These are phyloP conservation scores for Yponomeuta cagnagella DNA, from an alignment of 2,888 invertebrate genomes.

Conservation along the genomic window DNA sequence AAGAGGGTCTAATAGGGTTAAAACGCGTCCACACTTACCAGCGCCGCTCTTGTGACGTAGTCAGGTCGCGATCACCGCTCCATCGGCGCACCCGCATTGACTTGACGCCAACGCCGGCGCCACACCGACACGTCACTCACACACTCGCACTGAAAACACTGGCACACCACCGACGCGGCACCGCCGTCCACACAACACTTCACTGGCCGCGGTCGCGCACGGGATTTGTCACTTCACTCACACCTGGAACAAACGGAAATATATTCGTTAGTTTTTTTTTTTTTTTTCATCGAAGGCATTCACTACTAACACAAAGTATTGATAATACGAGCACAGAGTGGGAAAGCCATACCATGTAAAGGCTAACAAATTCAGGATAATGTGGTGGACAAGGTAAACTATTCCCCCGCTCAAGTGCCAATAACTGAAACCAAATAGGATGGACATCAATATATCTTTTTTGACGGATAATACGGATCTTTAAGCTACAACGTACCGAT, in stretches of 20 bases:
- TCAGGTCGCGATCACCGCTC: slow-evolving; percentile 71
- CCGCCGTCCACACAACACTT: slow-evolving; percentile 26
- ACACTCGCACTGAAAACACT: slow-evolving; percentile 22
- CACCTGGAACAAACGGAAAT: slow-evolving; percentile 50
- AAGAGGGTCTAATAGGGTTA: no score
- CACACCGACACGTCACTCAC: slow-evolving; percentile 32
- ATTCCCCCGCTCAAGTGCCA: no score
- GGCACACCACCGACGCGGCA: slow-evolving; percentile 19
- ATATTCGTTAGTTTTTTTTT: slow-evolving; percentile 9
- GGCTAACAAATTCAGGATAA: no score
- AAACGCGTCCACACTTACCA: slow-evolving; percentile 42
- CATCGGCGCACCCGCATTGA: slow-evolving; percentile 72
- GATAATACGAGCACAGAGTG: no score
- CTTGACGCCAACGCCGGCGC: slow-evolving; percentile 59
- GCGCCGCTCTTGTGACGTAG: slow-evolving; percentile 68
- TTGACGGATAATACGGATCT: no score
- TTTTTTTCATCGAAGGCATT: not conserved
- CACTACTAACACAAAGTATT: no score
- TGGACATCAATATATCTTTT: no score
- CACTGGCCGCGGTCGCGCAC: slow-evolving; percentile 6
- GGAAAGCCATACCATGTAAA: no score
- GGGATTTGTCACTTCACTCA: slow-evolving; percentile 22
- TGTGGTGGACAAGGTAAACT: no score
- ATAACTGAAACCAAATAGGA: no score
- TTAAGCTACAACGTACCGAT: no score